These are phyloP conservation scores for Ageneiosus marmoratus DNA, from an alignment of 2,113 vertebrate genomes.

Conservation along the genomic window DNA sequence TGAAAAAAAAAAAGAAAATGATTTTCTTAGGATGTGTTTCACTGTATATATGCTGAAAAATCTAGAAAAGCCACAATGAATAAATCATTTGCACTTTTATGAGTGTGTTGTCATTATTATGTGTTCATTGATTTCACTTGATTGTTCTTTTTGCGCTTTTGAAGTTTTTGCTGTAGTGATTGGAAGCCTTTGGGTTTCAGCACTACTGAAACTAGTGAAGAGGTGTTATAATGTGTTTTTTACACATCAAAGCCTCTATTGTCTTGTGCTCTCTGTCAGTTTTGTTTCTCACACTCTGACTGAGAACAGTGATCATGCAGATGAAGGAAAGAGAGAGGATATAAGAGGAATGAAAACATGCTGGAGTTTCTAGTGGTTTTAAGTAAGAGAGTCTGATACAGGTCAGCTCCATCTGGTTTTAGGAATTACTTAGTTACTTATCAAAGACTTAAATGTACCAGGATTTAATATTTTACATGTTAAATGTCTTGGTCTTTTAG, in stretches of 20 bases:
- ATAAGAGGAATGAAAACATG: neutral
- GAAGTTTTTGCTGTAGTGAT: constrained; percentile 17
- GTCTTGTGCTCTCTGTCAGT: neutral
- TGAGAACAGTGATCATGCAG: neutral
- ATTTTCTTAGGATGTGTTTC: constrained; percentile 68
- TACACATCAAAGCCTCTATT: constrained; percentile 47
- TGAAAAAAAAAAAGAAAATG: constrained; percentile 43
- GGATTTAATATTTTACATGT: neutral
- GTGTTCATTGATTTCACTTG: constrained; percentile 12
- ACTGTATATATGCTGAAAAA: constrained; percentile 75
- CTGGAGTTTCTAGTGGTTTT: neutral
- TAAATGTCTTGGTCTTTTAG: neutral
- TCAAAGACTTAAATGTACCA: neutral
- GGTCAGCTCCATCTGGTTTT: constrained; percentile 12
- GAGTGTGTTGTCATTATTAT: constrained; percentile 34
- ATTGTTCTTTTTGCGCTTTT: constrained; percentile 7
- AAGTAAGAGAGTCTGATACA: neutral
- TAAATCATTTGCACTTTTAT: constrained; percentile 81
- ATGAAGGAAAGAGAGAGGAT: neutral
- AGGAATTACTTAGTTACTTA: neutral
- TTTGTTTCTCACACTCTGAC: constrained; percentile 18
- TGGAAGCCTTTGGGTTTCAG: constrained; percentile 10
- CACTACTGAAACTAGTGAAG: constrained; percentile 24
- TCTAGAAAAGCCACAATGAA: constrained; percentile 66
- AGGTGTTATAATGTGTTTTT: constrained; percentile 13